These are phyloP conservation scores for Apotomis turbidana DNA, from an alignment of 2,888 invertebrate genomes.

Conservation along the genomic window DNA sequence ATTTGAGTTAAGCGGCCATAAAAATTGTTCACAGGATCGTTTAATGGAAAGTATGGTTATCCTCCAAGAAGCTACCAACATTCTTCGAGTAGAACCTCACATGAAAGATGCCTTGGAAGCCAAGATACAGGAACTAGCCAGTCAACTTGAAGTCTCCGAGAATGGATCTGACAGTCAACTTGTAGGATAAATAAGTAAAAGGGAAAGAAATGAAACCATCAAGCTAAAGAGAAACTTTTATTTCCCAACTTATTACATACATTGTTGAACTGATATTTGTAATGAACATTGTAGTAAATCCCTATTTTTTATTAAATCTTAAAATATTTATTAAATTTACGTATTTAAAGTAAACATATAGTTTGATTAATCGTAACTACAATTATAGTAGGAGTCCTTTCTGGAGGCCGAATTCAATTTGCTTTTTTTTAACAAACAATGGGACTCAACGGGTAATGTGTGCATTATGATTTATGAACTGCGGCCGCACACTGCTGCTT, in stretches of 20 bases:
- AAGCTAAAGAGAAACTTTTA: conserved; percentile 1
- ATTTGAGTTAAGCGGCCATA: too few relatives aligned
- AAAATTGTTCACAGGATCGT: conserved; percentile 72
- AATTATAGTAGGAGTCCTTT: too few relatives aligned
- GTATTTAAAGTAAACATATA: neutral
- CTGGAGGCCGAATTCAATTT: too few relatives aligned
- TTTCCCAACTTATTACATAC: neutral
- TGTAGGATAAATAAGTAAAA: conserved; percentile 32
- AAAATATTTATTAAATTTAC: neutral
- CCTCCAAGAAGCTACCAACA: conserved; percentile 84
- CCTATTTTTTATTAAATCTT: too few relatives aligned
- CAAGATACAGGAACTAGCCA: conserved; percentile 74
- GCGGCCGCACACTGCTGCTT: too few relatives aligned
- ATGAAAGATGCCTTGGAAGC: conserved; percentile 79
- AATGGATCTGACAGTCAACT: conserved; percentile 47
- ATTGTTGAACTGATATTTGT: conserved; percentile 4
- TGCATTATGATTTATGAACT: too few relatives aligned
- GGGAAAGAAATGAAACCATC: neutral
- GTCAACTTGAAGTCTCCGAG: conserved; percentile 59
- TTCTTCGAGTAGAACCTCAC: conserved; percentile 84
- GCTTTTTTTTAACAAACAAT: too few relatives aligned
- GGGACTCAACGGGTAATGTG: too few relatives aligned
- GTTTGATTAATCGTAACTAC: too few relatives aligned
- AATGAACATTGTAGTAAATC: too few relatives aligned
- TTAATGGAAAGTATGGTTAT: conserved; percentile 82